Conservation (phyloP, 2,888 invertebrate species). For the Drosophila mercatorum region DNA sequence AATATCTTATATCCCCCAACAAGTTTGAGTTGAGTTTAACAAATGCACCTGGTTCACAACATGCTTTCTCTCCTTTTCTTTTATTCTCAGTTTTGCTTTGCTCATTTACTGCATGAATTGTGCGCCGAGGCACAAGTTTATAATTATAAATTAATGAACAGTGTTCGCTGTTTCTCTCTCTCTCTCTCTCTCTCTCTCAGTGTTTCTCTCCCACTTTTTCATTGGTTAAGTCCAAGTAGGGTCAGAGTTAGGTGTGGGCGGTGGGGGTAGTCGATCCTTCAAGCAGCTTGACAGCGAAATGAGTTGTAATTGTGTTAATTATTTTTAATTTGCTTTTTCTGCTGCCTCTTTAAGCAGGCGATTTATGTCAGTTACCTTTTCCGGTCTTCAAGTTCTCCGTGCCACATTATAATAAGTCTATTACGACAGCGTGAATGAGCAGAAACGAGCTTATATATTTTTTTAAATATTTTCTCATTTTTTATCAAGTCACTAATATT, state of each 20-base stretch:
- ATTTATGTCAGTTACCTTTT: slow-evolving; percentile 64
- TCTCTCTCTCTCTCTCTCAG: slow-evolving; percentile 6
- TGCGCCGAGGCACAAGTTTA: slow-evolving; percentile 65
- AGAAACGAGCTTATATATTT: slow-evolving; percentile 14
- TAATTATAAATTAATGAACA: slow-evolving; percentile 77
- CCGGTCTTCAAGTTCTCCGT: slow-evolving; percentile 34
- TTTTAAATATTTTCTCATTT: not conserved
- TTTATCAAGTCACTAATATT: not conserved
- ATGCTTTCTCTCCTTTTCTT: not conserved
- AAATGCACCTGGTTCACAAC: slow-evolving; percentile 19
- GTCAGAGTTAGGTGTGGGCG: slow-evolving; percentile 7
- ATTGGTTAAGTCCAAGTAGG: slow-evolving; percentile 13
- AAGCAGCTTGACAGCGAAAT: slow-evolving; percentile 61
- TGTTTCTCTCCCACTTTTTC: not conserved
- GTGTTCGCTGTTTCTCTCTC: slow-evolving; percentile 34
- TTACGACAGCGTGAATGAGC: slow-evolving; percentile 22
- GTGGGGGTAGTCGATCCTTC: slow-evolving; percentile 41
- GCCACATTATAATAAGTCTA: slow-evolving; percentile 28
- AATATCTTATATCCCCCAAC: not conserved
- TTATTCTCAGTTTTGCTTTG: slow-evolving; percentile 18
- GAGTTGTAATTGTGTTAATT: slow-evolving; percentile 70
- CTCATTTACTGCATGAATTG: slow-evolving; percentile 47
- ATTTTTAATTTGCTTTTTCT: slow-evolving; percentile 68
- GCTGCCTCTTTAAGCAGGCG: slow-evolving; percentile 54
- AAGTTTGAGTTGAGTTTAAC: not conserved